Base-by-base conservation (phyloP, 2,113 vertebrate species). In the Gobius niger region DNA sequence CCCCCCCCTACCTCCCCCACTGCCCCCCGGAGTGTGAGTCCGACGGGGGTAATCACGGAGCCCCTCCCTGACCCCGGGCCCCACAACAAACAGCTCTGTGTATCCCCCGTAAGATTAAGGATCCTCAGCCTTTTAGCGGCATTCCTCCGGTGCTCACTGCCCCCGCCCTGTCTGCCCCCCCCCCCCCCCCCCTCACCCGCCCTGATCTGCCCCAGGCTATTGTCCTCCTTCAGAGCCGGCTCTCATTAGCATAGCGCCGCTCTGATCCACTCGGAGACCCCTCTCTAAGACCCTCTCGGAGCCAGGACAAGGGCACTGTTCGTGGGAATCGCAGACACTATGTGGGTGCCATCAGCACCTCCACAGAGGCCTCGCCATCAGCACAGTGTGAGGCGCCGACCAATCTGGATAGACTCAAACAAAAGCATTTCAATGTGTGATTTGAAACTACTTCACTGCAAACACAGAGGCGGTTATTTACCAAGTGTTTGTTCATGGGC, bases 101-200 rank as follows among this genome's bases (percentile, higher is more conserved):
- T 82, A 82, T 87, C 75, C 73, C 83, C 69, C 70, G 87, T 86
- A 82, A 84, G 82, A 87, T 89, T 86, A 82, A 69, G 65, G 70
- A 69, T 70, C 76, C 52, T 76, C 60, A 67, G 73, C 59, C 76
- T 76, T 41, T 77, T 67, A 59, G 63, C 69, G 70, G 73, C 70
- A 79, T 84, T 77, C 50, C 5, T 73, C 9, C 8, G 56, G 2
- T 34, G 56, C 52, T 50, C 50, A 41, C 49, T 10, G 3, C 63
- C 57, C 24, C 24, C 24, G 24, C 24, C 24, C 24, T 34, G 24
- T 34, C 24, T 34, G 24, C 24, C 24, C 24, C 5, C 24, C 24
- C 24, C 24, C 3, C 8, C 44, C 68, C 24, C 24, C 24, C 5
- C 24, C 24, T 4, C 24, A 34, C 8, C 44, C 68, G 19, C 65